These are phyloP conservation scores for Cyphomyrmex costatus DNA, from an alignment of 1,140 invertebrate species.

Conservation along the genomic window DNA sequence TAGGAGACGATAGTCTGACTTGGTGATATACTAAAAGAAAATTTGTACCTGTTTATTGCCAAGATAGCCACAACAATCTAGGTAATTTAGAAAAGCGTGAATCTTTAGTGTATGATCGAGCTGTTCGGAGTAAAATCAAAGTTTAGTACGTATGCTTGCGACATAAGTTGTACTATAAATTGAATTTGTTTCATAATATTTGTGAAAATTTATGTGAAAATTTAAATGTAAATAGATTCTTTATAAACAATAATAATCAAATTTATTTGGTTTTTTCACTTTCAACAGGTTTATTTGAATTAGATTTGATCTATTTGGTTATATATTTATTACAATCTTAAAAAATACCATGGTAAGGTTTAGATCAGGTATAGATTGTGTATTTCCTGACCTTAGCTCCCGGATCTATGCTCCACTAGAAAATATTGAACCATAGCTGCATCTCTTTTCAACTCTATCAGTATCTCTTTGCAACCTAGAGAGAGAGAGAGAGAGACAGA, in stretches of 20 bases:
- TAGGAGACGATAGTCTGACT: not conserved
- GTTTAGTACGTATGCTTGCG: not conserved
- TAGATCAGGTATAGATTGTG: too few relatives aligned
- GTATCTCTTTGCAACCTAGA: too few relatives aligned
- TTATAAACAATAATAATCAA: too few relatives aligned
- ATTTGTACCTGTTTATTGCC: not conserved
- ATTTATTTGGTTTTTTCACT: slow-evolving; percentile 1
- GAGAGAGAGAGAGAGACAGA: too few relatives aligned
- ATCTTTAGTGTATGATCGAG: not conserved
- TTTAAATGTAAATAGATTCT: too few relatives aligned
- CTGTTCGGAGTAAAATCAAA: not conserved
- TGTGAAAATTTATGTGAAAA: not conserved
- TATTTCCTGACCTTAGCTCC: too few relatives aligned
- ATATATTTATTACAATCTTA: not conserved
- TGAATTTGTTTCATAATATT: not conserved
- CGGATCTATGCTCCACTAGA: too few relatives aligned
- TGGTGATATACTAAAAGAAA: not conserved
- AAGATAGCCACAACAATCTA: not conserved
- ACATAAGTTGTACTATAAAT: not conserved
- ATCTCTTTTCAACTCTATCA: too few relatives aligned
- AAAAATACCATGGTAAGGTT: not conserved
- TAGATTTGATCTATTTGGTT: not conserved
- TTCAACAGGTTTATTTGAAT: not conserved
- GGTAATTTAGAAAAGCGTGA: not conserved
- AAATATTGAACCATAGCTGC: too few relatives aligned